phyloP scores from a whole-genome alignment of 1,140 invertebrate genomes.

The Wasmannia auropunctata region DNA sequence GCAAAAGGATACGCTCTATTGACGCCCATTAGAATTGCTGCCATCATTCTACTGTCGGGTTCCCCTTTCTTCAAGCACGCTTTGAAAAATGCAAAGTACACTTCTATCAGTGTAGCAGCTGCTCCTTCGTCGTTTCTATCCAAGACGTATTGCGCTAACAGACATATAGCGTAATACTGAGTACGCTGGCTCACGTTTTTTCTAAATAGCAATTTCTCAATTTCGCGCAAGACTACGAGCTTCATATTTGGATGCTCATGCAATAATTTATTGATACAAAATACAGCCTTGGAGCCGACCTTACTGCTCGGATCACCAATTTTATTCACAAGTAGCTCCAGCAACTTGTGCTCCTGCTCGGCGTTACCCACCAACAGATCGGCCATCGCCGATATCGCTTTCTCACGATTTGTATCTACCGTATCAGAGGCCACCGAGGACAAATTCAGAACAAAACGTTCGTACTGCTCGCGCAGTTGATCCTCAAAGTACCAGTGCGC shows the following conservation, averaged over 20 bases:
- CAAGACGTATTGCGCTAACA: constrained; percentile 93
- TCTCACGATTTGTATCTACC: constrained; percentile 92
- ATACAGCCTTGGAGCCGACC: constrained; percentile 94
- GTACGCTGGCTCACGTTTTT: constrained; percentile 93
- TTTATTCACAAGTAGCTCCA: constrained; percentile 96
- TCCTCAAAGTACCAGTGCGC: constrained; percentile 93
- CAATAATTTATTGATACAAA: constrained; percentile 94
- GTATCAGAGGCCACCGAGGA: constrained; percentile 88
- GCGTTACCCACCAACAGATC: constrained; percentile 93
- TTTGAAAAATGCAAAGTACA: constrained; percentile 99
- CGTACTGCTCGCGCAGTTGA: constrained; percentile 92
- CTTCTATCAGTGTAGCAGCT: constrained; percentile 92
- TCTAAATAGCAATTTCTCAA: constrained; percentile 95
- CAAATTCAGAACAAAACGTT: constrained; percentile 89
- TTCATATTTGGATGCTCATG: constrained; percentile 97
- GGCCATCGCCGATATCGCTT: constrained; percentile 91
- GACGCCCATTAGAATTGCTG: constrained; percentile 94
- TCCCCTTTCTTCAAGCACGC: constrained; percentile 96
- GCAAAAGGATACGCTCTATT: constrained; percentile 94
- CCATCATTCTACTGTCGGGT: constrained; percentile 96
- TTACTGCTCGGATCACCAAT: constrained; percentile 96
- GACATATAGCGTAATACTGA: constrained; percentile 97
- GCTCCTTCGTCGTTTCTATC: constrained; percentile 90
- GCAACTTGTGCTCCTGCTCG: constrained; percentile 95
- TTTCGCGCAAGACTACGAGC: constrained; percentile 92